Conservation (phyloP, 1,140 invertebrate genomes). For the Sycophaga agraensis region DNA sequence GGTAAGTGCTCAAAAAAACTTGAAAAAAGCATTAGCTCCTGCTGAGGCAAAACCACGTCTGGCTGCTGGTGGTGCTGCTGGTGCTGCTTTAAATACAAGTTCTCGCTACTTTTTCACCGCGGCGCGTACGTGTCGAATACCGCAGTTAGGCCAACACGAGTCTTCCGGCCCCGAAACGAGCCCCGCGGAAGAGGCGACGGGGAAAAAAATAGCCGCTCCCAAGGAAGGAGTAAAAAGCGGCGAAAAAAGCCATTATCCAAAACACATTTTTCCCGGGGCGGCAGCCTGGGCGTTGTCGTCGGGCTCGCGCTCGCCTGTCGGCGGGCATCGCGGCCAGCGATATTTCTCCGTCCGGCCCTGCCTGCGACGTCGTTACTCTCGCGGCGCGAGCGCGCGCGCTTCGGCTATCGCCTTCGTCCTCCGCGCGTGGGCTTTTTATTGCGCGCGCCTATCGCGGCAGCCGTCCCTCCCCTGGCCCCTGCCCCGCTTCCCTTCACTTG, state of each 20-base stretch:
- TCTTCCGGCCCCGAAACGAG: neutral
- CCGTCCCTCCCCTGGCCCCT: neutral
- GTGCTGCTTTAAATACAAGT: no score
- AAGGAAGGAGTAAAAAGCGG: neutral
- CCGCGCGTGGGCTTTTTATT: neutral
- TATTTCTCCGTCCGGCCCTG: constrained; percentile 20
- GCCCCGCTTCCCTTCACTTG: neutral
- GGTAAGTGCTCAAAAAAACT: no score
- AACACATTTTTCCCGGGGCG: constrained; percentile 20
- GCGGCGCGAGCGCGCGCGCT: no score
- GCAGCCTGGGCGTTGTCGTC: neutral
- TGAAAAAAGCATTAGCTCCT: no score
- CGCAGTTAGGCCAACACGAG: no score
- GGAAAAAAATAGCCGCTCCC: neutral
- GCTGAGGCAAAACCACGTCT: no score
- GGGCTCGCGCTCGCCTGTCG: constrained; percentile 9
- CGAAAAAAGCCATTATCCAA: constrained; percentile 5
- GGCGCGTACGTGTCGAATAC: no score
- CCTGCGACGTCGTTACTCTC: constrained; percentile 19
- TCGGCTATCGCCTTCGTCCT: constrained; percentile 8
- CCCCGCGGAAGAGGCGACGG: neutral
- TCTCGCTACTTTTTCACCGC: no score
- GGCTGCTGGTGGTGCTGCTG: no score
- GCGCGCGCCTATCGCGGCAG: neutral
- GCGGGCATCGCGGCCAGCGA: neutral